Conservation (phyloP, 2,888 invertebrate species). For the Macroteleia sp. region DNA sequence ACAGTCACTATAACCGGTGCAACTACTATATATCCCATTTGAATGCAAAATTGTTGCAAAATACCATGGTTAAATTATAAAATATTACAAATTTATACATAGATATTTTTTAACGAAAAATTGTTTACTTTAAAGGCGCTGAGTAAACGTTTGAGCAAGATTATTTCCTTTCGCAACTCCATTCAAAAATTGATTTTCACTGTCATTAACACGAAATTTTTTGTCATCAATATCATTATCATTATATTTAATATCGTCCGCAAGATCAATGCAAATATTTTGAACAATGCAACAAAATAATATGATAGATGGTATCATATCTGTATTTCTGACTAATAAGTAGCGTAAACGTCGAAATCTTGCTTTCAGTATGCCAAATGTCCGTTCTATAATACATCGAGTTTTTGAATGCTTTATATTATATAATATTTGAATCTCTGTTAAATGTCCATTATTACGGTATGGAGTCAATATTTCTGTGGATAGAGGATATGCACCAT, state of each 20-base stretch:
- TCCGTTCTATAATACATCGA: constrained; percentile 18
- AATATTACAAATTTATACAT: too few relatives aligned
- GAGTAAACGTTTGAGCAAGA: too few relatives aligned
- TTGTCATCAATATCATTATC: neutral
- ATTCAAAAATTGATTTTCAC: neutral
- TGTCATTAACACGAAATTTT: too few relatives aligned
- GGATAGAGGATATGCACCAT: constrained; percentile 3
- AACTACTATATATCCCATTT: too few relatives aligned
- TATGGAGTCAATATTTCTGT: constrained; percentile 8
- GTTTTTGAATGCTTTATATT: constrained; percentile 14
- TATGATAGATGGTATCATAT: constrained; percentile 16
- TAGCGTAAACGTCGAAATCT: constrained; percentile 26
- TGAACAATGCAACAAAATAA: constrained; percentile 25
- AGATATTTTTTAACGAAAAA: too few relatives aligned
- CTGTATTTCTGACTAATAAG: constrained; percentile 6
- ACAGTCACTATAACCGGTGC: too few relatives aligned
- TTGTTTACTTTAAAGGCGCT: too few relatives aligned
- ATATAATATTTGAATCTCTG: neutral
- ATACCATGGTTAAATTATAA: too few relatives aligned
- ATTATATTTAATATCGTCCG: neutral
- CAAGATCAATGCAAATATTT: constrained; percentile 13
- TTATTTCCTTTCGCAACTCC: neutral
- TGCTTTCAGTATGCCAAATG: constrained; percentile 24
- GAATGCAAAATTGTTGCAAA: too few relatives aligned
- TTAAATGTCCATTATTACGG: constrained; percentile 21